phyloP scores from a whole-genome alignment of 2,797 vertebrate species.

The Acanthurus lineatus region DNA sequence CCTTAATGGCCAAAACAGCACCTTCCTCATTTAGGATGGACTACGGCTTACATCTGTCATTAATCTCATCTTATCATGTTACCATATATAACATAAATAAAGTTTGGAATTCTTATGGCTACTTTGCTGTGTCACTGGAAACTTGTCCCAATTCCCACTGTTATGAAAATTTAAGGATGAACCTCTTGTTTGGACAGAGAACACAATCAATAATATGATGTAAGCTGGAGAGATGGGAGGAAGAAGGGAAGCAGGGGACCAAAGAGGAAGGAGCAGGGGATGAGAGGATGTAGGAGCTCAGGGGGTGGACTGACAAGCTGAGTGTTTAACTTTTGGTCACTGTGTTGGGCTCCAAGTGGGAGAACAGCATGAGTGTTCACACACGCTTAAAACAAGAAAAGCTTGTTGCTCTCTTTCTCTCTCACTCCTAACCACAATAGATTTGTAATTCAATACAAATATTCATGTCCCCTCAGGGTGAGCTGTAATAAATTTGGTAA shows the following conservation, averaged over 20 bases:
- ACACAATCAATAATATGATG: constrained; percentile 16
- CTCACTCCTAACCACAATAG: not conserved
- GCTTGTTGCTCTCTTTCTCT: not conserved
- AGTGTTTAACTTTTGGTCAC: constrained; percentile 47
- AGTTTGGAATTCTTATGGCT: not conserved
- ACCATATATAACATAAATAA: not conserved
- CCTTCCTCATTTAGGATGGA: not conserved
- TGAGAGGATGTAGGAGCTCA: constrained; percentile 42
- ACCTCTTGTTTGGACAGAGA: constrained; percentile 17
- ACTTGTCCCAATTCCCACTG: not conserved
- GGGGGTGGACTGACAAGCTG: constrained; percentile 60
- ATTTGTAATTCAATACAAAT: not conserved
- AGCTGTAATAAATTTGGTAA: not conserved
- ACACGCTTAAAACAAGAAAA: constrained; percentile 22
- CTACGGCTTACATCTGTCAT: not conserved
- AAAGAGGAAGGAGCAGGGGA: constrained; percentile 59
- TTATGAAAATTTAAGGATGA: constrained; percentile 4
- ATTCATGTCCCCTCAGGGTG: not conserved
- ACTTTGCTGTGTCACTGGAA: constrained; percentile 4
- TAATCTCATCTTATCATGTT: not conserved
- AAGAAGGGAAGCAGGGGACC: constrained; percentile 61
- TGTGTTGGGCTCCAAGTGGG: constrained; percentile 18
- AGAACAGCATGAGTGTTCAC: constrained; percentile 22
- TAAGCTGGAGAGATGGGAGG: constrained; percentile 48
- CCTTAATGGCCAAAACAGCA: not conserved